Evolutionary conservation across 2,113 vertebrate species (phyloP).

Genomic region (Kryptolebias marmoratus): DNA sequence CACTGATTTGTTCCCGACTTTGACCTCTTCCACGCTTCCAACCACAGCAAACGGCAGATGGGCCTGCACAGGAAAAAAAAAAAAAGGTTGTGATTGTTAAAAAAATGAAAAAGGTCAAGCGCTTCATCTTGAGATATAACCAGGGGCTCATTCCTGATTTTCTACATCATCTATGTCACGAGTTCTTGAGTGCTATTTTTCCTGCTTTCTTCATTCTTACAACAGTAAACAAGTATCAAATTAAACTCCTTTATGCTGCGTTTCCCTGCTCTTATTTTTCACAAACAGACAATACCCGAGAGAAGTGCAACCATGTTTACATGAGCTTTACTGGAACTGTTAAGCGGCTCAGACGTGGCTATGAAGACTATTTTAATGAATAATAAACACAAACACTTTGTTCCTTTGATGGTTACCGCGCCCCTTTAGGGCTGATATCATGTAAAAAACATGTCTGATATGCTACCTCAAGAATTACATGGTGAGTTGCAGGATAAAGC

Average conservation of each 20-base stretch:
- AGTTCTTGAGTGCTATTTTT: background rate
- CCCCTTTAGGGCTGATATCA: constrained; percentile 34
- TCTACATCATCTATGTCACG: background rate
- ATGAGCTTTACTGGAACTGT: constrained; percentile 27
- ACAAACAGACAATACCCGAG: constrained; percentile 22
- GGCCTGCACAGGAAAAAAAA: constrained; percentile 79
- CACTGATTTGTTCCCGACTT: constrained; percentile 97
- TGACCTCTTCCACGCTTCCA: constrained; percentile 95
- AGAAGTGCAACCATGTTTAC: background rate
- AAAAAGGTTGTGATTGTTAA: background rate
- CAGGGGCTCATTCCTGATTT: background rate
- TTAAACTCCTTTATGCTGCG: too few relatives aligned
- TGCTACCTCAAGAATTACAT: constrained; percentile 57
- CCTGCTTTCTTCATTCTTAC: background rate
- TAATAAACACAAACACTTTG: constrained; percentile 42
- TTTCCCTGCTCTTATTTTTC: constrained; percentile 24
- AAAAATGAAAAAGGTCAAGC: constrained; percentile 7
- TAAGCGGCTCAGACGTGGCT: constrained; percentile 28
- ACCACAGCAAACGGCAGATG: constrained; percentile 97
- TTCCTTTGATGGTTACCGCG: constrained; percentile 32
- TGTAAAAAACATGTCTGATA: constrained; percentile 44
- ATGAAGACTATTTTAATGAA: constrained; percentile 26
- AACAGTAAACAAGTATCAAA: background rate
- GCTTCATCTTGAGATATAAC: background rate
- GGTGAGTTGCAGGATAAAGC: constrained; percentile 44